Evolutionary conservation across 2,113 vertebrate genomes (phyloP).

Genomic region (Albula goreensis): DNA sequence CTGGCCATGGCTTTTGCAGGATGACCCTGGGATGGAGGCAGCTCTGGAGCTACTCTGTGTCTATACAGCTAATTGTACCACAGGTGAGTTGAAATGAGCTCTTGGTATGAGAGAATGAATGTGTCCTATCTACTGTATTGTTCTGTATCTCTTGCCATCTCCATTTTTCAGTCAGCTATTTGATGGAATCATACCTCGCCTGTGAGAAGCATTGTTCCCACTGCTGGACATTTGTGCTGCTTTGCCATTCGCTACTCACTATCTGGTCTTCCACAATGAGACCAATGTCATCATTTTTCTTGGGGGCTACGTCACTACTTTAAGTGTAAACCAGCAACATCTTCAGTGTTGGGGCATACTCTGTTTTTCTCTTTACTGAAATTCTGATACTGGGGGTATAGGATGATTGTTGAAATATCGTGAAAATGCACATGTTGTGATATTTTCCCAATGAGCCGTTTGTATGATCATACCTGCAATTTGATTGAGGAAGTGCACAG

Average conservation of each 20-base stretch:
- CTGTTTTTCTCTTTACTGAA: neutral
- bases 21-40: conserved; percentile 78
- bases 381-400: neutral
- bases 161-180: neutral
- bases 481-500: too few relatives aligned
- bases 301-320: neutral
- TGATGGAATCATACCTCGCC: conserved; percentile 17
- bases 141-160: neutral
- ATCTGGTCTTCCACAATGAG: conserved; percentile 1
- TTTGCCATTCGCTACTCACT: neutral
- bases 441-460: neutral
- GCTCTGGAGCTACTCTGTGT: conserved; percentile 89
- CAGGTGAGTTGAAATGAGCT: conserved; percentile 68
- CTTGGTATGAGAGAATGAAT: neutral
- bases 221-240: neutral
- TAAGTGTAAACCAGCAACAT: neutral
- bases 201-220: conserved; percentile 32
- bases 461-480: neutral
- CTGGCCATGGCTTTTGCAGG: conserved; percentile 89
- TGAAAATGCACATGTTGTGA: neutral
- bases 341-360: neutral
- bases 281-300: conserved; percentile 19
- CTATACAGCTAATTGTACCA: conserved; percentile 82
- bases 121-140: neutral
- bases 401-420: neutral